phyloP scores from a whole-genome alignment of 2,888 invertebrate species.

The Oxycera nigricornis region DNA sequence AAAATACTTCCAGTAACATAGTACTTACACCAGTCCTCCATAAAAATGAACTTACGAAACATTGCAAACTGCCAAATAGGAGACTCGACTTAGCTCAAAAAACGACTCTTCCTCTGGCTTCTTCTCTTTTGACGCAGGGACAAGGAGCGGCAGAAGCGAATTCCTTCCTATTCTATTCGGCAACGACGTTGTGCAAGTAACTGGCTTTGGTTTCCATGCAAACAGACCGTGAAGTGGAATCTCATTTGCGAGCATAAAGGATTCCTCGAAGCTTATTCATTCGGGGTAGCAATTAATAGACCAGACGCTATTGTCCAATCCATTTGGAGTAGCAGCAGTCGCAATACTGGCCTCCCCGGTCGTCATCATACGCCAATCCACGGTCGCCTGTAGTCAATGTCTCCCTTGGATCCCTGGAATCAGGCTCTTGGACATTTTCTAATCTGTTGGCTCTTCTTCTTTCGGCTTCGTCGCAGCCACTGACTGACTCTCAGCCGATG shows the following conservation, averaged over 20 bases:
- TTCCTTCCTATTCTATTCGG: conserved; percentile 18
- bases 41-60: background rate
- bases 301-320: conserved; percentile 42
- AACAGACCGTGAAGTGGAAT: conserved; percentile 39
- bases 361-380: background rate
- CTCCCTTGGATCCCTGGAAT: background rate
- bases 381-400: background rate
- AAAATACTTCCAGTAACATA: no score
- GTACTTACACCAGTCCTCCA: background rate
- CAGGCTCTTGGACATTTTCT: conserved; percentile 30
- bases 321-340: conserved; percentile 14
- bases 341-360: background rate
- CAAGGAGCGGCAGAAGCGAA: background rate
- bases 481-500: conserved; percentile 6
- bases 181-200: conserved; percentile 26
- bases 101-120: background rate
- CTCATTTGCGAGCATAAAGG: conserved; percentile 37
- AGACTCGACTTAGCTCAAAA: background rate
- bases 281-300: conserved; percentile 45
- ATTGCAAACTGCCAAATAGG: background rate
- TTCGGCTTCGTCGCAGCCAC: conserved; percentile 12
- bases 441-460: conserved; percentile 21
- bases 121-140: background rate
- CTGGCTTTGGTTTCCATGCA: conserved; percentile 35
- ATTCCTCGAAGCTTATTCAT: conserved; percentile 42